A percentile compares a stretch with the other conserved stretches of the same genome.
Conservation (phyloP, 2,888 invertebrate genomes). For the Ceriagrion tenellum region DNA sequence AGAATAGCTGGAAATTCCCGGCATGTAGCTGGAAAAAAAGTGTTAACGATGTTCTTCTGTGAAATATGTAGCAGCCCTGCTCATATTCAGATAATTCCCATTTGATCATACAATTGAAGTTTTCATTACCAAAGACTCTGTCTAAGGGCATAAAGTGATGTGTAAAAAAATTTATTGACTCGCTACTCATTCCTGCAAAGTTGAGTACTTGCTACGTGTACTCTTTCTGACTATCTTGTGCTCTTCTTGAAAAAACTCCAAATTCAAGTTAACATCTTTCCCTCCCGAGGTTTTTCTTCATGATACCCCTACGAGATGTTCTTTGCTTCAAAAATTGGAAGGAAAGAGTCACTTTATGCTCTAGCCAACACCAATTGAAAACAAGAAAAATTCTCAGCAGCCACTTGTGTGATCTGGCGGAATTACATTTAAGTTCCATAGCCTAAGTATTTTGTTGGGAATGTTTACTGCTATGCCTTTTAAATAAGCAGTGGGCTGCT, state of each 20-base stretch:
- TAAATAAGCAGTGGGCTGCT: background rate
- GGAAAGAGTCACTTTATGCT: background rate
- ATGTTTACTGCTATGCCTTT: background rate
- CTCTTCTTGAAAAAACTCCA: no score
- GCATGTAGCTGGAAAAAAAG: background rate
- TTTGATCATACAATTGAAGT: background rate
- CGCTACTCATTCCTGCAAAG: background rate
- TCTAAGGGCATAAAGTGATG: background rate
- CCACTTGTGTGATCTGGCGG: background rate
- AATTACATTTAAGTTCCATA: background rate
- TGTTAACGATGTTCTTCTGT: background rate
- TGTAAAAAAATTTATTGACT: background rate
- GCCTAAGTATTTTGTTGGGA: background rate
- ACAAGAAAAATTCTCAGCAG: background rate
- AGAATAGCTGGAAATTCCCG: no score
- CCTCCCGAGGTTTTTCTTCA: background rate
- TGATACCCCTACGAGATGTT: background rate
- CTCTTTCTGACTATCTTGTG: no score
- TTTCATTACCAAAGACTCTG: background rate
- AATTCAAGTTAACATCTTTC: background rate
- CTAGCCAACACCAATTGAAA: background rate
- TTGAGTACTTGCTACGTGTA: background rate
- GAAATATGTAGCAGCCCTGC: background rate
- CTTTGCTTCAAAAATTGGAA: background rate
- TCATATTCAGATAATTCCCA: background rate